phyloP scores from a whole-genome alignment of 1,140 invertebrate species.

The Prorops nasuta region DNA sequence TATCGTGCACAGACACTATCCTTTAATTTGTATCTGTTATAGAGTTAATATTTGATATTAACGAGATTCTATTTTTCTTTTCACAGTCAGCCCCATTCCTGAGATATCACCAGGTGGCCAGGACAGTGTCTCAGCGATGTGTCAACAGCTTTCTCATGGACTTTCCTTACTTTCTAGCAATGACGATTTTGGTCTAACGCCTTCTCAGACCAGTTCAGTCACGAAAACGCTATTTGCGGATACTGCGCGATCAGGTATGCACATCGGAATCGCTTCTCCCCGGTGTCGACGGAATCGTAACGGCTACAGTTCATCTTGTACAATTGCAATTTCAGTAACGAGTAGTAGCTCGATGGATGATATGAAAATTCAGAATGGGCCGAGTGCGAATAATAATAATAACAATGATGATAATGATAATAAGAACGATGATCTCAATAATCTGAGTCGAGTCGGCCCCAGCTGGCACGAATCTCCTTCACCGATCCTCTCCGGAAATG shows the following conservation, averaged over 20 bases:
- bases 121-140: constrained; percentile 82
- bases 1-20: too few species aligned
- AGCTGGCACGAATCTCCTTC: constrained; percentile 39
- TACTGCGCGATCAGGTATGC: constrained; percentile 37
- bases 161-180: constrained; percentile 74
- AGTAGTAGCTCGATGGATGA: constrained; percentile 48
- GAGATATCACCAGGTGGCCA: constrained; percentile 72
- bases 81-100: constrained; percentile 74
- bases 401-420: constrained; percentile 29
- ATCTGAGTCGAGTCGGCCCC: constrained; percentile 23
- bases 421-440: constrained; percentile 17
- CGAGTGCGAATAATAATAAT: constrained; percentile 29
- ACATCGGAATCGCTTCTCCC: background rate
- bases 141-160: constrained; percentile 83
- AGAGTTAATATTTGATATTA: too few species aligned
- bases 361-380: constrained; percentile 45
- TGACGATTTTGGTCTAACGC: constrained; percentile 59
- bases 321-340: constrained; percentile 32
- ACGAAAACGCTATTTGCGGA: constrained; percentile 42
- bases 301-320: background rate
- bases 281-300: too few species aligned
- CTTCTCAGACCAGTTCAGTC: constrained; percentile 36
- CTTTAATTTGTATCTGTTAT: too few species aligned
- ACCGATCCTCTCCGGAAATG: constrained; percentile 36
- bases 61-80: constrained; percentile 23